Evolutionary conservation across 2,797 vertebrate genomes (phyloP).

Genomic region (Anguilla megastoma): DNA sequence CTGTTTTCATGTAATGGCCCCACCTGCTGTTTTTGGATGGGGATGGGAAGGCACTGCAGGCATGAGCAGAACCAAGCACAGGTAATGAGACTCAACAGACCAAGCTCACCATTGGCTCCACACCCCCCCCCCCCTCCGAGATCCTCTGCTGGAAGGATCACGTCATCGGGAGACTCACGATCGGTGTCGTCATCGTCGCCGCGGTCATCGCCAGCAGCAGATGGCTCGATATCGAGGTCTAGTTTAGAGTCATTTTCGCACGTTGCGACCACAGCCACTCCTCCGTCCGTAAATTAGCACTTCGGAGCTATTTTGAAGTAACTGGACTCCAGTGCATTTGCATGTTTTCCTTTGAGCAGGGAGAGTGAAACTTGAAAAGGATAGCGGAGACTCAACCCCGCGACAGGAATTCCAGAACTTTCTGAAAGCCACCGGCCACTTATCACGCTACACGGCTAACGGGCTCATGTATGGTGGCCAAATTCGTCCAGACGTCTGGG

Average conservation of each 20-base stretch:
- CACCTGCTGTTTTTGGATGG: neutral
- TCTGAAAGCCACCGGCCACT: neutral
- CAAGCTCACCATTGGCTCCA: neutral
- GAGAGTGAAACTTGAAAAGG: slow-evolving; percentile 27
- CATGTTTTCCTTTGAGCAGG: neutral
- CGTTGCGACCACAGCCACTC: neutral
- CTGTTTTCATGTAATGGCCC: neutral
- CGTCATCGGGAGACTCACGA: neutral
- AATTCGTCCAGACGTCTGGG: neutral
- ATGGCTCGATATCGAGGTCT: neutral
- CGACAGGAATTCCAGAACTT: neutral
- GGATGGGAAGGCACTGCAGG: neutral
- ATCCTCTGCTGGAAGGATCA: neutral
- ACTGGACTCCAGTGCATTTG: neutral
- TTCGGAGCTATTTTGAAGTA: neutral
- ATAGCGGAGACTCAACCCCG: slow-evolving; percentile 11
- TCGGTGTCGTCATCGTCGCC: neutral
- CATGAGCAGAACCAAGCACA: neutral
- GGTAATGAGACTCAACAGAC: neutral
- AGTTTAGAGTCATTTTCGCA: neutral
- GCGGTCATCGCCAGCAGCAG: neutral
- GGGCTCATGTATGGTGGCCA: neutral
- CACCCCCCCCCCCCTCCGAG: neutral
- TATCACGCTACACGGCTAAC: neutral
- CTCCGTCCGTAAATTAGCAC: neutral